These are phyloP conservation scores for Drosophila colorata DNA, from an alignment of 2,888 invertebrate species.

Conservation along the genomic window DNA sequence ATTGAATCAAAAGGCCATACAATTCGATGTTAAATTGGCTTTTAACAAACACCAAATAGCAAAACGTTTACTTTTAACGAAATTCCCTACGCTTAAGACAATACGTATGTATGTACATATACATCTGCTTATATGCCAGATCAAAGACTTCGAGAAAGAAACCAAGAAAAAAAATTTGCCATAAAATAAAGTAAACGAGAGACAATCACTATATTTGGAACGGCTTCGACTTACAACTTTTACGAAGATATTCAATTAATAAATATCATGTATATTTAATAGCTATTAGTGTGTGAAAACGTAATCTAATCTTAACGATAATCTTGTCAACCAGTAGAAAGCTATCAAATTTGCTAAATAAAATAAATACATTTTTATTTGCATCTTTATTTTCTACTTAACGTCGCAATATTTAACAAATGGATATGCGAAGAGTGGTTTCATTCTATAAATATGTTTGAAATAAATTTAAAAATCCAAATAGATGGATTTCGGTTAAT, in stretches of 20 bases:
- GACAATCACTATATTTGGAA: not conserved
- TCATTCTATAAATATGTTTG: no score
- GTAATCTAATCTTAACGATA: not conserved
- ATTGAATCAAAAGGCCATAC: constrained; percentile 1
- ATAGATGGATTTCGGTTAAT: no score
- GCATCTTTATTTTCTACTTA: no score
- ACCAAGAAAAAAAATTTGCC: not conserved
- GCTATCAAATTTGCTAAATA: not conserved
- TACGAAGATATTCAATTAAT: not conserved
- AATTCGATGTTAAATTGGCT: not conserved
- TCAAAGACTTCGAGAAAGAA: not conserved
- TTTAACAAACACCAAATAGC: not conserved
- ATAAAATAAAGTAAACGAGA: constrained; percentile 11
- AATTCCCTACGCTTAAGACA: not conserved
- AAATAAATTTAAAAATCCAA: no score
- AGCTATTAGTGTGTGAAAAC: not conserved
- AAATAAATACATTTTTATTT: no score
- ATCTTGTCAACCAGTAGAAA: not conserved
- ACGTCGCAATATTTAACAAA: no score
- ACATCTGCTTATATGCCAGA: not conserved
- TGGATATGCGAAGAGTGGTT: no score
- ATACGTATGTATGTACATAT: not conserved
- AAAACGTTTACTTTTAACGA: constrained; percentile 13
- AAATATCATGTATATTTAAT: not conserved
- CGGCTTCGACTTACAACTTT: not conserved